phyloP scores from a whole-genome alignment of 37 sponge, comb jelly and placozoan species.

The Agelas oroides region DNA sequence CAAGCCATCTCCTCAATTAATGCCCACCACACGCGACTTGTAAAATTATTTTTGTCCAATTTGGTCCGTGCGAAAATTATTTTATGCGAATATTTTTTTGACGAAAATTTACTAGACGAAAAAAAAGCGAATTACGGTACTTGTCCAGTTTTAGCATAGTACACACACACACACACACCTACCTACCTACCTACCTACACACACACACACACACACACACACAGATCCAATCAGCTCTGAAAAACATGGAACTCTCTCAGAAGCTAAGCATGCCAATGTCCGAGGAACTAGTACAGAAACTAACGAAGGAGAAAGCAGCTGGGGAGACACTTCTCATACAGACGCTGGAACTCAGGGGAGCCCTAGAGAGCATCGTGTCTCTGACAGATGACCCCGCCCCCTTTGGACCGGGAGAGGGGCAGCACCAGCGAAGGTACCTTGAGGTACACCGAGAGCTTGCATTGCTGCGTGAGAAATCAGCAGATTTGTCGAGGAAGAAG shows the following conservation, averaged over 20 bases:
- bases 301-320: background rate
- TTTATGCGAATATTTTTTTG: too few species aligned
- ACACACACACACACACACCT: too few species aligned
- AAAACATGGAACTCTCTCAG: background rate
- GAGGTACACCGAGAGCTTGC: background rate
- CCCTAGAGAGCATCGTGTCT: background rate
- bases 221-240: constrained; percentile 5
- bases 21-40: too few species aligned
- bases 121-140: too few species aligned
- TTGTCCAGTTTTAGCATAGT: too few species aligned
- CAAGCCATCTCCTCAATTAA: too few species aligned
- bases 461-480: background rate
- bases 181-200: too few species aligned
- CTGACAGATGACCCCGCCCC: background rate
- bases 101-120: too few species aligned
- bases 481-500: constrained; percentile 1
- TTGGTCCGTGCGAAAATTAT: too few species aligned
- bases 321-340: background rate
- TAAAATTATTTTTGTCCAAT: too few species aligned
- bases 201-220: background rate
- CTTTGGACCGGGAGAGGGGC: background rate
- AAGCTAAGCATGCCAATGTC: background rate
- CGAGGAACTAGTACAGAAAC: background rate
- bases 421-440: background rate
- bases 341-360: background rate